These are phyloP conservation scores for Limnephilus auricula DNA, from an alignment of 2,888 invertebrate genomes.

Conservation along the genomic window DNA sequence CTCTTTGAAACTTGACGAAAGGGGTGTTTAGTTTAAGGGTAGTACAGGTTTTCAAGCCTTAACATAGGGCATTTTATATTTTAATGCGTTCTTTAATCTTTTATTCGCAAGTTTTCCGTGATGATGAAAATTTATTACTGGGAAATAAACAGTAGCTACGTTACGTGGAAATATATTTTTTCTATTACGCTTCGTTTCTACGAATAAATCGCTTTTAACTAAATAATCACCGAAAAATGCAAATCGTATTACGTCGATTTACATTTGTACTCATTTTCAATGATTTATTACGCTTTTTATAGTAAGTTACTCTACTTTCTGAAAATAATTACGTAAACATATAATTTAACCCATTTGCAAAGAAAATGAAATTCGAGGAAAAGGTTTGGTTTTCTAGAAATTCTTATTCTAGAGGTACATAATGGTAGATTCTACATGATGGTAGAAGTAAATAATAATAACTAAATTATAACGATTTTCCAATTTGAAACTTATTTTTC, in stretches of 20 bases:
- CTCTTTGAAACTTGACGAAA: slow-evolving; percentile 27
- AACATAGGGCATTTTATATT: not conserved
- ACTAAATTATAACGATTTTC: too few relatives aligned
- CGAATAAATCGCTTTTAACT: not conserved
- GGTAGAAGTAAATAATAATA: too few relatives aligned
- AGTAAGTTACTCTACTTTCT: not conserved
- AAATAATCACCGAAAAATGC: not conserved
- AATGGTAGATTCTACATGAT: too few relatives aligned
- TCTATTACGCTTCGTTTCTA: not conserved
- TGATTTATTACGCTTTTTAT: not conserved
- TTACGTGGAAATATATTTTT: not conserved
- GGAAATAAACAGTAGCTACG: not conserved
- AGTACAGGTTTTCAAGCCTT: not conserved
- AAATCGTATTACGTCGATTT: not conserved
- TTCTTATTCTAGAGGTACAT: too few relatives aligned
- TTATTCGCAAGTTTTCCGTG: not conserved
- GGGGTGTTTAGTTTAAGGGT: slow-evolving; percentile 16
- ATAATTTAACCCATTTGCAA: not conserved
- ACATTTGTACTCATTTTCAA: not conserved
- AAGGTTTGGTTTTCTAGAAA: too few relatives aligned
- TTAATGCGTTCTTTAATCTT: slow-evolving; percentile 38
- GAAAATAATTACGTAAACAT: not conserved
- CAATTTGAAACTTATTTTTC: too few relatives aligned
- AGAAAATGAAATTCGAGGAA: not conserved
- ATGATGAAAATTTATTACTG: slow-evolving; percentile 13